Base-by-base conservation (phyloP, 1,140 invertebrate genomes). In the Orchesella cincta region DNA sequence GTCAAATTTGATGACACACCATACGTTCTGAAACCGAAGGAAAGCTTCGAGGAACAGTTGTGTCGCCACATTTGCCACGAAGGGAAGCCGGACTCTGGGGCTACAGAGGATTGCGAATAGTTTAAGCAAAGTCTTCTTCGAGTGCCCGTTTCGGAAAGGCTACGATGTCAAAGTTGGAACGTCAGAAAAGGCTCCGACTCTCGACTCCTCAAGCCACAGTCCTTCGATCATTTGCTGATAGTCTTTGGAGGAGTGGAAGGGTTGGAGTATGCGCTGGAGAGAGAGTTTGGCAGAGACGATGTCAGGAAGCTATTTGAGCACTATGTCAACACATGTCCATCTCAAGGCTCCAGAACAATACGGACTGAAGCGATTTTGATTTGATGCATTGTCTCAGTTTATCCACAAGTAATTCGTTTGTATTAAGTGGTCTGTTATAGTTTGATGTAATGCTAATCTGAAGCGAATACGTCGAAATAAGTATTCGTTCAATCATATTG, bases 291-390 rank as follows among this genome's bases (percentile, higher is more conserved):
- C 75, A 89, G 91, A 1, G 90, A 94, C 81, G 93, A 97, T 86
- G 91, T 95, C 0, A 89, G 88, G 78, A 85, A 93, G 33, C 83
- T 98, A 0, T 99, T 99, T 85, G 90, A 97, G 83, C 88, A 92
- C 85, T 99, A 99, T 85, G 83, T 99, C 0, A 99, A 99, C 87
- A 93, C 93, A 0, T 91, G 97, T 83, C 95, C 96, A 0, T 86
- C 89, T 76, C 97, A 99, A 88, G 97, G 96, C n/a, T 95, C 94
- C 29, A 90, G 94, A 83, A 98, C 96, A 3, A 98, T 99, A 73
- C 87, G 97, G 83, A 99, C 97, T 1, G 96, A 98, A 88, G 95
- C 96, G 39, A 88, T 98, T 83, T 86, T 97, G 1, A 90, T 98
- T 33, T 92, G 33, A 85, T 98, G 89, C 91, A 74, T 80, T 88